Conservation (phyloP, 2,888 invertebrate species). For the Apotomis turbidana region DNA sequence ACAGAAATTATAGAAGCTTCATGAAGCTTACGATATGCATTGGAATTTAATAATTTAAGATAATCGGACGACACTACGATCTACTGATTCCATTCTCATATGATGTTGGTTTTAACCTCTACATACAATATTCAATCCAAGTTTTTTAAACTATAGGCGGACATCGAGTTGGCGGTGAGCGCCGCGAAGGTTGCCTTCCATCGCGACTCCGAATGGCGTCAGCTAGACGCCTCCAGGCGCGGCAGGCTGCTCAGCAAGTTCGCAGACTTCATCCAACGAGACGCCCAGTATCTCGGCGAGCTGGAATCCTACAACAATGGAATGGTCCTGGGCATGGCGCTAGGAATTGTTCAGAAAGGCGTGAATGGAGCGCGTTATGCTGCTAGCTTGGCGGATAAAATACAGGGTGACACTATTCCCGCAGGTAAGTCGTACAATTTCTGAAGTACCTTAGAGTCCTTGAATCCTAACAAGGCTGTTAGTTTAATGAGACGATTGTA, state of each 20-base stretch:
- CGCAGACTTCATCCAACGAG: constrained; percentile 91
- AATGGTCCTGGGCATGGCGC: constrained; percentile 88
- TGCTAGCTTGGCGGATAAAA: constrained; percentile 96
- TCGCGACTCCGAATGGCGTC: constrained; percentile 88
- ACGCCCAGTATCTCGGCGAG: constrained; percentile 88
- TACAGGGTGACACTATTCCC: constrained; percentile 89
- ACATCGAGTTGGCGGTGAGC: constrained; percentile 88
- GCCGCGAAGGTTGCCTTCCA: constrained; percentile 90
- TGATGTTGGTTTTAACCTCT: no score
- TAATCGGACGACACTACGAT: no score
- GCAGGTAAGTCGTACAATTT: constrained; percentile 54
- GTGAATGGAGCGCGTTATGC: constrained; percentile 87
- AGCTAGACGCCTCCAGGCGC: constrained; percentile 91
- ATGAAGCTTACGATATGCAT: no score
- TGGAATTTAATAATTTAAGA: no score
- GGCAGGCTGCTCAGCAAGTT: constrained; percentile 88
- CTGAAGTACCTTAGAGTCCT: no score
- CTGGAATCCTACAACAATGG: constrained; percentile 97
- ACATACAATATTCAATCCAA: no score
- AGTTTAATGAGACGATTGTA: no score
- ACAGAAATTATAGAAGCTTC: no score
- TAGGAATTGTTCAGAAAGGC: constrained; percentile 75
- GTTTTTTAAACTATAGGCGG: constrained; percentile 71
- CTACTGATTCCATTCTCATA: no score
- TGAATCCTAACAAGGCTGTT: no score